These are phyloP conservation scores for Allobates femoralis DNA, from an alignment of 2,797 vertebrate genomes.

Conservation along the genomic window DNA sequence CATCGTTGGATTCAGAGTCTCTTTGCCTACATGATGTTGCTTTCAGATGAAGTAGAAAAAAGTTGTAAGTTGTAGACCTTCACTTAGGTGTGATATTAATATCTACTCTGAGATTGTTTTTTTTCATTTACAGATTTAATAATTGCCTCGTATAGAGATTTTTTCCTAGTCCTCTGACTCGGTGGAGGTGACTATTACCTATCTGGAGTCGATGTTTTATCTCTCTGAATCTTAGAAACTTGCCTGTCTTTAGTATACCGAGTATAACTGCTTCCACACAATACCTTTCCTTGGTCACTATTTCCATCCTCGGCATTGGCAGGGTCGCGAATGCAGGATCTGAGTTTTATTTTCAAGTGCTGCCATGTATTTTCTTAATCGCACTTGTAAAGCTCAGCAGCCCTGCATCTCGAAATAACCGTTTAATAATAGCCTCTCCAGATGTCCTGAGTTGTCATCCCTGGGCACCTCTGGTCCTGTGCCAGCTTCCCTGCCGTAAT, in stretches of 20 bases:
- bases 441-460: constrained; percentile 45
- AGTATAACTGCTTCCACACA: constrained; percentile 5
- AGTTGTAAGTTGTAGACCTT: too few relatives aligned
- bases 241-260: not conserved
- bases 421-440: constrained; percentile 51
- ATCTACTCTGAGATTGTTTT: too few relatives aligned
- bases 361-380: constrained; percentile 41
- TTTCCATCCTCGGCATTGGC: constrained; percentile 25
- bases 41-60: too few relatives aligned
- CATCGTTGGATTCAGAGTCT: too few relatives aligned
- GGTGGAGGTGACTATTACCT: not conserved
- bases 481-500: constrained; percentile 18
- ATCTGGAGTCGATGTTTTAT: not conserved
- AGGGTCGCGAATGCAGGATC: constrained; percentile 18
- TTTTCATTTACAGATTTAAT: not conserved
- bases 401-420: constrained; percentile 24
- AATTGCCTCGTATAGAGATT: not conserved
- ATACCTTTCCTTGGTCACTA: not conserved
- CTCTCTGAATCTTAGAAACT: constrained; percentile 27
- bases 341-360: constrained; percentile 24
- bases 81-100: too few relatives aligned
- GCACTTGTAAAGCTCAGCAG: constrained; percentile 22
- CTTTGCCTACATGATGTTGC: too few relatives aligned
- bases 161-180: not conserved
- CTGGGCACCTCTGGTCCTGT: not conserved